Evolutionary conservation across 2,797 vertebrate genomes (phyloP).

Genomic region (Buceros bicornis): DNA sequence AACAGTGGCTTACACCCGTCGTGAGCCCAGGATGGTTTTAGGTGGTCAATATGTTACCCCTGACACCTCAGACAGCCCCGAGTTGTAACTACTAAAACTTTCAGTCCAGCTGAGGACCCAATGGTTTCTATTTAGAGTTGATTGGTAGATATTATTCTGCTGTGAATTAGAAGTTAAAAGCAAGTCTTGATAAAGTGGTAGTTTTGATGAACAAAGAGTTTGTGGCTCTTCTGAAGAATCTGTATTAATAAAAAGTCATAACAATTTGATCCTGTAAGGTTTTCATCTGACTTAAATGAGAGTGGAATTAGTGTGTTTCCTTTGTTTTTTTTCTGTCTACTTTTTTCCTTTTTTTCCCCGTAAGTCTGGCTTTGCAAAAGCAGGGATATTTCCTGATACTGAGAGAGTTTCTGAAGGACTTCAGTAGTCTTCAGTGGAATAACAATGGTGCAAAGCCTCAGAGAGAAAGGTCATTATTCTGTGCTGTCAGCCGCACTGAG

Average conservation of each 20-base stretch:
- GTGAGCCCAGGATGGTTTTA: not conserved
- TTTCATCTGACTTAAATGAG: not conserved
- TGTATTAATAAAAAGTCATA: not conserved
- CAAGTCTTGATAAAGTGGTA: not conserved
- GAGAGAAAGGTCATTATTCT: not conserved
- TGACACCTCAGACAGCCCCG: not conserved
- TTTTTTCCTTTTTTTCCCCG: too few relatives aligned
- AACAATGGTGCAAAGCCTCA: not conserved
- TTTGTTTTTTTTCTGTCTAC: too few relatives aligned
- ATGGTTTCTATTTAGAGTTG: not conserved
- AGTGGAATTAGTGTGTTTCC: not conserved
- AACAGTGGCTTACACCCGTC: not conserved
- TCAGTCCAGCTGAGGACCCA: not conserved
- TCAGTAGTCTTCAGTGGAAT: not conserved
- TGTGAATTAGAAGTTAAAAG: constrained; percentile 9
- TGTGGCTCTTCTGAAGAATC: not conserved
- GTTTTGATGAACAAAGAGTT: not conserved
- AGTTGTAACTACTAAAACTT: not conserved
- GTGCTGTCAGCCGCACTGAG: not conserved
- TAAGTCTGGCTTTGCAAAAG: not conserved
- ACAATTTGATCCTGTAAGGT: not conserved
- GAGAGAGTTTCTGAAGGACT: not conserved
- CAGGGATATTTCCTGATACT: not conserved
- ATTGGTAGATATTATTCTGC: not conserved
- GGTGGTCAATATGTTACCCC: not conserved